Evolutionary conservation across 1,140 invertebrate genomes (phyloP).

Genomic region (Nymphalis io): DNA sequence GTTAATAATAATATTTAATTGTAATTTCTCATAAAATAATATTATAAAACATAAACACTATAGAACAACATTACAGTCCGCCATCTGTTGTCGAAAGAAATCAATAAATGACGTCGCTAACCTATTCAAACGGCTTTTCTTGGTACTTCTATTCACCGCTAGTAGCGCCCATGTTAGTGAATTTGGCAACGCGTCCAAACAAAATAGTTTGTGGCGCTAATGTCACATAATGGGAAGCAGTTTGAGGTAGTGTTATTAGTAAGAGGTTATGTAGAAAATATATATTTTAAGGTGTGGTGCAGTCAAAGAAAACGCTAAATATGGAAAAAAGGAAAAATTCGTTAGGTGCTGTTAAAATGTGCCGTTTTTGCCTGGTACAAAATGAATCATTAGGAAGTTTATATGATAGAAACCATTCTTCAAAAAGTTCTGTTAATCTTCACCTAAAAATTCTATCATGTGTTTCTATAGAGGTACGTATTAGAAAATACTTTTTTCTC

Average conservation of each 20-base stretch:
- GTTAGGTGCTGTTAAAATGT: conserved; percentile 83
- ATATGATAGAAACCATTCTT: conserved; percentile 82
- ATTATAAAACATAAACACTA: no score
- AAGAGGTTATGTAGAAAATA: conserved; percentile 62
- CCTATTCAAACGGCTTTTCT: conserved; percentile 1
- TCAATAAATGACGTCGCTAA: conserved; percentile 1
- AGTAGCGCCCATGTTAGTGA: conserved; percentile 33
- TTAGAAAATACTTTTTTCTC: conserved; percentile 9
- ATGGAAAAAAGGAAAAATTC: conserved; percentile 84
- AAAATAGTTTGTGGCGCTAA: conserved; percentile 32
- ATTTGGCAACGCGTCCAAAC: conserved; percentile 37
- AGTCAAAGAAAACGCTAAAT: conserved; percentile 46
- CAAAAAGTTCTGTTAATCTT: conserved; percentile 83
- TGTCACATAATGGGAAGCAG: conserved; percentile 26
- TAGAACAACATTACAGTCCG: neutral
- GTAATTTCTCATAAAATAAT: no score
- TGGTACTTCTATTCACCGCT: conserved; percentile 39
- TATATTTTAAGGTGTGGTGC: conserved; percentile 40
- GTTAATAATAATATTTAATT: no score
- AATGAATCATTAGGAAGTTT: conserved; percentile 84
- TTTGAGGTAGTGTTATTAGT: conserved; percentile 31
- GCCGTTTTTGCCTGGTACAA: conserved; percentile 86
- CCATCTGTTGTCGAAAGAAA: conserved; percentile 39
- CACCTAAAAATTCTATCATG: conserved; percentile 88
- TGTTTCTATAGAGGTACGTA: conserved; percentile 86